Percentiles rank a stretch among this genome's conserved stretches.
Conservation (phyloP, 2,797 vertebrate genomes). For the Protonibea diacanthus region DNA sequence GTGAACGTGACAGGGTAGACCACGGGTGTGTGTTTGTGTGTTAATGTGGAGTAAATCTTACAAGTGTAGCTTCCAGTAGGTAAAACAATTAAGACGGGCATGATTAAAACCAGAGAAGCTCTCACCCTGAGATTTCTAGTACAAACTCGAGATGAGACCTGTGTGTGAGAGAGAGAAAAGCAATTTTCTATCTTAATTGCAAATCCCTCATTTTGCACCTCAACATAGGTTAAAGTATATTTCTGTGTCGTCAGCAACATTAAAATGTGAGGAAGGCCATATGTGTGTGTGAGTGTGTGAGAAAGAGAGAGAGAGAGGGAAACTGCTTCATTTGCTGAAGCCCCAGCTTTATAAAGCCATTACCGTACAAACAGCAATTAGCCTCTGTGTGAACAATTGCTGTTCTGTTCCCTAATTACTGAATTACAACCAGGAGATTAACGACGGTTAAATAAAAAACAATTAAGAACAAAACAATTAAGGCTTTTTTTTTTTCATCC, state of each 20-base stretch:
- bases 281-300: not conserved
- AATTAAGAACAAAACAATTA: conserved; percentile 82
- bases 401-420: conserved; percentile 77
- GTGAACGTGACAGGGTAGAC: not conserved
- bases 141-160: conserved; percentile 17
- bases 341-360: conserved; percentile 64
- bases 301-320: too few relatives aligned
- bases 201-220: conserved; percentile 32
- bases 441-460: conserved; percentile 78
- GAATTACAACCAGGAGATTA: conserved; percentile 82
- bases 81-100: conserved; percentile 30
- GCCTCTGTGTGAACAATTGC: conserved; percentile 71
- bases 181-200: conserved; percentile 41
- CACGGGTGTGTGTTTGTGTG: not conserved
- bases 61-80: not conserved
- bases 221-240: conserved; percentile 32
- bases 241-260: conserved; percentile 34
- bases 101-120: conserved; percentile 42
- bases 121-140: conserved; percentile 12
- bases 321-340: conserved; percentile 40
- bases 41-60: conserved; percentile 9
- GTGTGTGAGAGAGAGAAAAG: not conserved
- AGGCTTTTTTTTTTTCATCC: not conserved
- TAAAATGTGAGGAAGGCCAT: conserved; percentile 2
- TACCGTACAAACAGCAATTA: conserved; percentile 78